Base-by-base conservation (phyloP, 2,113 vertebrate species). In the Martes martes region DNA sequence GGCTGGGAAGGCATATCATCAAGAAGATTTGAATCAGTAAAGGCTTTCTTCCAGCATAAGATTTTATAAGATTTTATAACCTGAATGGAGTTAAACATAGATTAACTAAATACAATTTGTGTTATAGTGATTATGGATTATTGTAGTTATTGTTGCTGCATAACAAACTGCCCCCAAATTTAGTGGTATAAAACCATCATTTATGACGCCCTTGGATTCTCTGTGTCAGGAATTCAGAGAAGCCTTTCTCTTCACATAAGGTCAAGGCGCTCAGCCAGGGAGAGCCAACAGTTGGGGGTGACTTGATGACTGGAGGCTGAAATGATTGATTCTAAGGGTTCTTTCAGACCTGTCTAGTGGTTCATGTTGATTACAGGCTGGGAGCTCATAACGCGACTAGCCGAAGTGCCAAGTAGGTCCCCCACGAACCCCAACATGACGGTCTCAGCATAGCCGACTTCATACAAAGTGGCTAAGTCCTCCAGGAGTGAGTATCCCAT, bases 21-120 rank as follows among this genome's bases (percentile, higher is more conserved):
- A 80, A 79, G 80, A 80, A 91, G 52, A 89, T 52, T 81, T 91
- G n/a, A 73, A 19, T 93, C 26, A 74, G 19, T 47, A 50, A 9
- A 83, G 63, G 10, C 47, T 84, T 74, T 95, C 81, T 13, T 92
- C 23, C 31, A 61, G 59, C 2, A 0, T 92, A 82, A 88, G 21
- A 21, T 39, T 74, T 94, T 91, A 74, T 96, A 73, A 67, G 33
- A 21, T 39, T 74, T 94, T 91, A 74, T 97, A 73, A 67, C 33
- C 52, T 47, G 52, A 92, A 47, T 71, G 80, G n/a, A 88, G 81
- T 94, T 88, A 39, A 87, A 93, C 26, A 39, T 67, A 2, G 6
- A 45, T 86, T 52, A 67, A 92, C 74, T 80, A 90, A 91, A 85
- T 78, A 47, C 23, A 88, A 21, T n/a, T 84, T 83, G 10, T 11